Base-by-base conservation (phyloP, 2,113 vertebrate genomes). In the Sisor rabdophorus region DNA sequence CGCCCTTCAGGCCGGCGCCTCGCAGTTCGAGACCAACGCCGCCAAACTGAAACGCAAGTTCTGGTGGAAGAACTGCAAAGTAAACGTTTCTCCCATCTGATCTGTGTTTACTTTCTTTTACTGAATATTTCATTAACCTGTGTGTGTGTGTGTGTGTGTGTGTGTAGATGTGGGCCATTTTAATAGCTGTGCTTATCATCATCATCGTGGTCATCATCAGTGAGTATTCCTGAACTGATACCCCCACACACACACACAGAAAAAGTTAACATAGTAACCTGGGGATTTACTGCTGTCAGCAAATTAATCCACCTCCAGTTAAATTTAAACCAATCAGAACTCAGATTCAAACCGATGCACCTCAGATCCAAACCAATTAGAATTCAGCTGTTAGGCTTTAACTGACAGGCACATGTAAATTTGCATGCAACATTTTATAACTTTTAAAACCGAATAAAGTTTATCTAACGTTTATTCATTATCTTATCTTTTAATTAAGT, bases 121-220 rank as follows among this genome's bases (percentile, higher is more conserved):
- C 26, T 26, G 16, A 68, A 48, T 6, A 13, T 76, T 10, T 3
- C 6, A 7, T n/a, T 58, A 5, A 22, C 30, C 56, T 71, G 63
- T 0, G 24, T 10, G 26, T 47, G 36, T 19, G 17, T 59, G 12
- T 6, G 10, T 44, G 55, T 65, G 17, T 36, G 16, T 52, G 65
- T 30, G 70, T 83, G 4, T 92, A 99, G 97, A 99, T 99, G 96
- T 99, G 97, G 97, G 95, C 92, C 63, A 98, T 99, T 85, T 90
- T 97, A 84, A 94, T 97, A 85, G 89, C 91, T 8, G 92, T 97
- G 59, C 80, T 96, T 75, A 16, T 98, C 48, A 81, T 97, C 82
- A 84, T 98, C 83, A 87, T 99, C 84, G 70, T 95, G 87, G 93
- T 97, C 90, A 98, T 98, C 28, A 87, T 97, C 6, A 89, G 97